Evolutionary conservation across 2,797 vertebrate species (phyloP), one percentile per base, ranked within the genome.

Genomic region (Paguma larvata): DNA sequence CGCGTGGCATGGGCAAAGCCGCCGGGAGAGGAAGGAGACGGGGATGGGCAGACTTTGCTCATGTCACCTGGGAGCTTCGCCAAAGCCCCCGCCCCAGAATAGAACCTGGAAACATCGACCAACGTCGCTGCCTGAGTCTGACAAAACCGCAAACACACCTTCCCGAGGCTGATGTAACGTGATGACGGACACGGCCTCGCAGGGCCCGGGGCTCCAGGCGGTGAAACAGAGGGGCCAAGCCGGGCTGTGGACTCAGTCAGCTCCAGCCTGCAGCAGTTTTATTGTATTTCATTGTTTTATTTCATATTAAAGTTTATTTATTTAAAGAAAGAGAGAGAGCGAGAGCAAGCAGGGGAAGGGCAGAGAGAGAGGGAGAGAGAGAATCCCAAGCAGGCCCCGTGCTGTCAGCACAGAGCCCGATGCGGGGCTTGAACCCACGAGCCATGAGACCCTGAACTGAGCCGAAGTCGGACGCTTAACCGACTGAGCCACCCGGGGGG

Each of bases 101-200:
- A 13, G 41, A 9, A 34, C 92, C 51, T 48, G n/a, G n/a, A 62
- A 10, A 62, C n/a, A 34, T 4, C 46, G 32, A 5, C 9, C 46
- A 0, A 15, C 1, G 5, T 27, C 12, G 23, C 16, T 16, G 68
- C 46, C 25, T 0, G 14, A 32, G 6, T 16, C 23, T 8, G 59
- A 63, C 56, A 41, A n/a, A 83, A 21, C 27, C 2, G 0, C 59
- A 30, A 32, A 27, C 46, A 7, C 21, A 13, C 10, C 0, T 11
- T 30, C 32, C 4, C 2, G 0, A 4, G 80, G 38, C 18, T 5
- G 56, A 30, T 1, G 13, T 4, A 5, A 41, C 5, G 41, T 46
- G 62, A 44, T 0, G 0, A 2, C 2, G 13, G 87, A 48, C 18
- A 9, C 32, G 2, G 0, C 27, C 30, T 25, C 4, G 0, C 5